These are phyloP conservation scores for Clamator glandarius DNA, from an alignment of 2,797 vertebrate genomes.

Conservation along the genomic window DNA sequence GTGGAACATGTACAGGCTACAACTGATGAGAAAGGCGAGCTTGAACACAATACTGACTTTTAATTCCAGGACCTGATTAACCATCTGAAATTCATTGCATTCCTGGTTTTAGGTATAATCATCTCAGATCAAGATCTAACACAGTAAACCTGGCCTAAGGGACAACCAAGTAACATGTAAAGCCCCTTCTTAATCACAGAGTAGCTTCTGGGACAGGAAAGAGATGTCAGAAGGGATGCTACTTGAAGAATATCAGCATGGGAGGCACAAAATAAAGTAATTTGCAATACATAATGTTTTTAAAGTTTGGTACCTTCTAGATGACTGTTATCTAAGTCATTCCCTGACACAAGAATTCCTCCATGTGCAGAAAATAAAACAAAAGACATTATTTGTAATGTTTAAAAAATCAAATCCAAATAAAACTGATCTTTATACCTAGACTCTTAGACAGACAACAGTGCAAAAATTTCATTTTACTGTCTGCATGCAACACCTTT, in stretches of 20 bases:
- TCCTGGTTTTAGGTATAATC: background rate
- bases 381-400: background rate
- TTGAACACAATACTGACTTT: background rate
- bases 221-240: background rate
- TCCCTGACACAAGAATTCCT: background rate
- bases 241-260: background rate
- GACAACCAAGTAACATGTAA: background rate
- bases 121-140: background rate
- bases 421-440: background rate
- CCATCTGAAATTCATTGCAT: background rate
- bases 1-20: background rate
- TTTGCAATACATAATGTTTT: background rate
- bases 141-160: background rate
- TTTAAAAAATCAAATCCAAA: background rate
- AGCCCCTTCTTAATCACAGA: background rate
- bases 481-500: background rate
- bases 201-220: background rate
- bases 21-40: background rate
- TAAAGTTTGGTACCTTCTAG: background rate
- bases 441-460: background rate
- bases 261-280: background rate
- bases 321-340: background rate
- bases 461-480: background rate
- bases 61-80: background rate
- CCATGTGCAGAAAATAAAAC: background rate